These are phyloP conservation scores for Cataglyphis rosenhaueri DNA, from an alignment of 2,888 invertebrate species.

Conservation along the genomic window DNA sequence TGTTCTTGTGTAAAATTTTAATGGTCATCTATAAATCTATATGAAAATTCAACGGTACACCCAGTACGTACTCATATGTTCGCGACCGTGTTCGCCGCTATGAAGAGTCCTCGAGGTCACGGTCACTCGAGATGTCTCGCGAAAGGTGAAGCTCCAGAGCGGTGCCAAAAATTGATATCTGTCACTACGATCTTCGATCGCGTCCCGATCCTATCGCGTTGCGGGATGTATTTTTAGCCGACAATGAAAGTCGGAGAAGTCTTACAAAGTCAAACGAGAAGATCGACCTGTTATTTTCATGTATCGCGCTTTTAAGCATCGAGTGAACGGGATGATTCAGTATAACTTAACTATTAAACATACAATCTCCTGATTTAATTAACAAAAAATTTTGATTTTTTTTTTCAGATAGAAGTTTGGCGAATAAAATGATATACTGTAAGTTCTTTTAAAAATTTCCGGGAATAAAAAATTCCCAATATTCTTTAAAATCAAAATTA, in stretches of 20 bases:
- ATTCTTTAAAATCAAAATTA: not conserved
- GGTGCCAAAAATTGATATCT: slow-evolving; percentile 57
- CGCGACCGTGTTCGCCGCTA: slow-evolving; percentile 35
- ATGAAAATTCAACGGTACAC: slow-evolving; percentile 18
- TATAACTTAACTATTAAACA: slow-evolving; percentile 3
- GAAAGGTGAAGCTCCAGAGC: slow-evolving; percentile 50
- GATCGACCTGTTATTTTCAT: not conserved
- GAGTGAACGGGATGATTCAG: not conserved
- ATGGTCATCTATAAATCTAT: not conserved
- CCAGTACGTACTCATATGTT: slow-evolving; percentile 29
- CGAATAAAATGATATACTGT: not conserved
- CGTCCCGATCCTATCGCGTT: not conserved
- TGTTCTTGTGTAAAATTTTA: not conserved
- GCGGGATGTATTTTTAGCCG: slow-evolving; percentile 29
- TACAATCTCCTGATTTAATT: not conserved
- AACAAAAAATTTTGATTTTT: not conserved
- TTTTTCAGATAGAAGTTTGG: no score
- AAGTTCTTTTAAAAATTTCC: not conserved
- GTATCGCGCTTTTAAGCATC: not conserved
- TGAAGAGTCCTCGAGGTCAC: slow-evolving; percentile 73
- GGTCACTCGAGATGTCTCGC: slow-evolving; percentile 64
- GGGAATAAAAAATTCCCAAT: not conserved
- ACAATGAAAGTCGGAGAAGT: slow-evolving; percentile 17
- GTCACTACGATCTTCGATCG: slow-evolving; percentile 40
- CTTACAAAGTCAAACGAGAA: not conserved